Evolutionary conservation across 2,113 vertebrate genomes (phyloP), one percentile per base, ranked within the genome.

Genomic region (Choloepus hoffmanni): DNA sequence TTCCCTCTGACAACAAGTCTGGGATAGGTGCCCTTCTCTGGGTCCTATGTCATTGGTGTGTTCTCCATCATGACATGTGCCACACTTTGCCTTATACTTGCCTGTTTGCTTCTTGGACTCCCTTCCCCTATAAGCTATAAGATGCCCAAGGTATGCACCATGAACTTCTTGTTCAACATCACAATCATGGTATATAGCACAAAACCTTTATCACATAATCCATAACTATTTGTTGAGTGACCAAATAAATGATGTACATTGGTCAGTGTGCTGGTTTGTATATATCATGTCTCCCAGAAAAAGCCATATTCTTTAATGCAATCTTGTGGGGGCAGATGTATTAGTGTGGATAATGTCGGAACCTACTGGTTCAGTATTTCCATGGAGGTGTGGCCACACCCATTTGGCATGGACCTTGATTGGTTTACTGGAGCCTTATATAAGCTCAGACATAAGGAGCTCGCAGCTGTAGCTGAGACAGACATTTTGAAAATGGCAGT

Each of bases 101-200:
- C 81, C 60, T 43, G 24, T 45, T 50, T 68, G 6, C n/a, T 23
- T 63, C 45, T 50, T 14, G 19, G 67, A 30, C 73, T 60, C n/a
- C 15, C 45, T 24, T 81, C 65, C 50, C 50, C 3, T 36, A 36
- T 36, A 36, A 48, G 1, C 16, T 55, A 14, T 36, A 60, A 65
- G 70, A 40, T 50, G 62, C 30, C 6, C 18, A 26, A 84, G n/a
- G 85, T 36, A 21, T 65, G 68, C 18, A 9, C 72, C 5, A 11
- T 0, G 28, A 13, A 45, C 73, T 72, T 73, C 68, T 58, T 58
- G 19, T 53, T 85, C 40, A 36, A 26, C n/a, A 62, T 24, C 2
- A 0, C n/a, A 30, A 9, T 5, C 36, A 40, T 21, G 14, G 36
- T 24, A 5, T 0, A 11, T 0, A 70, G 45, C 84, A 67, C 40